Evolutionary conservation across 2,113 vertebrate genomes (phyloP).

Genomic region (Corythornis vintsioides): DNA sequence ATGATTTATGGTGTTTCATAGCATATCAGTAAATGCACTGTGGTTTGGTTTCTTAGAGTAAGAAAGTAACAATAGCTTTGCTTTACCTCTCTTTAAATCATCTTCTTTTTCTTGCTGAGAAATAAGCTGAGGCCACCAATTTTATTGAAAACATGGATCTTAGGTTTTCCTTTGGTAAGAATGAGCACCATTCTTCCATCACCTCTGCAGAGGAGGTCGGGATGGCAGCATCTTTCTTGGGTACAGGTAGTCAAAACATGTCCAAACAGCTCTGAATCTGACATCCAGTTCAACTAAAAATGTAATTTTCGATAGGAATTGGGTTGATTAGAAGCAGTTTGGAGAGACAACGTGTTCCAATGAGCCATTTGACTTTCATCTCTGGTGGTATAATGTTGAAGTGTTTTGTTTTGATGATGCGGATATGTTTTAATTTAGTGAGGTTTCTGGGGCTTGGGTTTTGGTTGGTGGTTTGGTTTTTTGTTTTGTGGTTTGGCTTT

Average conservation of each 20-base stretch:
- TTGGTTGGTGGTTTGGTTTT: neutral
- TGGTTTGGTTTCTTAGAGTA: constrained; percentile 29
- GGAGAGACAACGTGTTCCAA: neutral
- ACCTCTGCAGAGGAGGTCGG: neutral
- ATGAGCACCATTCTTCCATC: neutral
- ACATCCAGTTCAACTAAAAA: neutral
- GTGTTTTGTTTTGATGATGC: neutral
- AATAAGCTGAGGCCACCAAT: neutral
- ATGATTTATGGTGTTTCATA: constrained; percentile 70
- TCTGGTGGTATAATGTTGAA: neutral
- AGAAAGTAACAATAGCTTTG: constrained; percentile 39
- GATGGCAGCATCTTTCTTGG: neutral
- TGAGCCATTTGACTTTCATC: neutral
- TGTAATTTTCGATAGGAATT: neutral
- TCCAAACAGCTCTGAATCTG: neutral
- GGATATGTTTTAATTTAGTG: neutral
- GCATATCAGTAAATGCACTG: constrained; percentile 35
- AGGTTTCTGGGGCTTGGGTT: neutral
- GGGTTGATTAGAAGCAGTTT: neutral
- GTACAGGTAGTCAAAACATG: neutral
- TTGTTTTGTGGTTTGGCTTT: neutral
- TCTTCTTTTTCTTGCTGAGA: neutral
- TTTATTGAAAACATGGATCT: neutral
- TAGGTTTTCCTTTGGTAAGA: neutral
- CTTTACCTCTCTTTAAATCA: neutral